Conservation (phyloP, 2,113 vertebrate species). For the Penelope pileata region DNA sequence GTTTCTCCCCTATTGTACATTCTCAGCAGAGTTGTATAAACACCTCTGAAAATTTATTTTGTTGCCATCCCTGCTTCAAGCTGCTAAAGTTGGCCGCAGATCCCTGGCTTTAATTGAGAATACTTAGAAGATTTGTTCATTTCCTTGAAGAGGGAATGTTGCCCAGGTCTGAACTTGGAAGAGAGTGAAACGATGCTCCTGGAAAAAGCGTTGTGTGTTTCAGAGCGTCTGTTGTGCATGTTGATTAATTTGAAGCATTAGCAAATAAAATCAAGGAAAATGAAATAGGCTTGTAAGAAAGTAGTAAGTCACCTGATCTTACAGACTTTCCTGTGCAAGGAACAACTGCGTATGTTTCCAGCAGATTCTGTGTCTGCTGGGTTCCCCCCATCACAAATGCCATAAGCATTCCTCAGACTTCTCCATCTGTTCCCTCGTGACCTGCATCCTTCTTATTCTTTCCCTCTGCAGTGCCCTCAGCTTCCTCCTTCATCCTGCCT, state of each 20-base stretch:
- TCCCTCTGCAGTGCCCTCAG: background rate
- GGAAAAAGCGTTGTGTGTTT: background rate
- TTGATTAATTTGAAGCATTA: background rate
- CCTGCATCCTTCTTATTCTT: background rate
- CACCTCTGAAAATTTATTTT: background rate
- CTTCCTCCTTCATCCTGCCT: background rate
- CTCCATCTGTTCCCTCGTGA: background rate
- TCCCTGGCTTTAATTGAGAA: background rate
- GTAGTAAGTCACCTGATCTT: background rate
- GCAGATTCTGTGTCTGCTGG: background rate
- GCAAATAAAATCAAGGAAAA: background rate
- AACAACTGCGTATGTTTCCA: accelerated
- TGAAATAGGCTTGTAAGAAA: background rate
- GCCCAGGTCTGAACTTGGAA: background rate
- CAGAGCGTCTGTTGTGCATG: background rate
- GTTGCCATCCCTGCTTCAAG: background rate
- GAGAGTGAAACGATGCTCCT: background rate
- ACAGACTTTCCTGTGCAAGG: background rate
- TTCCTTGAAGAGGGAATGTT: background rate
- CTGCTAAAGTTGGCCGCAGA: background rate
- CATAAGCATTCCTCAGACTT: background rate
- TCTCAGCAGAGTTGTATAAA: background rate
- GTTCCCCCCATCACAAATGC: background rate
- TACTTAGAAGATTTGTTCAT: constrained; percentile 5
- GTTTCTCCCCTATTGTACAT: background rate